Conservation (phyloP, 2,113 vertebrate species). For the Spea multiplicata region DNA sequence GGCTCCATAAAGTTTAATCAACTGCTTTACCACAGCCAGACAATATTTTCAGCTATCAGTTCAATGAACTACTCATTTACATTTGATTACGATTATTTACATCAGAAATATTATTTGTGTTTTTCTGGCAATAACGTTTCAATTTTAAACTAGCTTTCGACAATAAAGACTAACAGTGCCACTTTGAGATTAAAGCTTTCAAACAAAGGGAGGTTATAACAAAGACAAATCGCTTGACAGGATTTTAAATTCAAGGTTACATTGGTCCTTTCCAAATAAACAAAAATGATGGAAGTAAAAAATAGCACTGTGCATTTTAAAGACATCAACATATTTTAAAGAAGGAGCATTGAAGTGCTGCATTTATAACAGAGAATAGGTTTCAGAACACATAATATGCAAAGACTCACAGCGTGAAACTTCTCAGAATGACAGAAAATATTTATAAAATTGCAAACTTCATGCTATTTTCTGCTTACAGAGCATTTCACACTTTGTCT, state of each 20-base stretch:
- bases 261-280: background rate
- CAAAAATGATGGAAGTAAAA: background rate
- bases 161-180: too few species aligned
- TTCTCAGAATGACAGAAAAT: constrained; percentile 34
- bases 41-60: too few species aligned
- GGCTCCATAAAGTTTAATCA: too few species aligned
- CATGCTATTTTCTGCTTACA: constrained; percentile 37
- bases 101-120: too few species aligned
- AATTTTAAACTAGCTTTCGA: too few species aligned
- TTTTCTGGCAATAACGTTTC: too few species aligned
- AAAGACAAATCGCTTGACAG: background rate
- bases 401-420: constrained; percentile 35
- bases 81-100: too few species aligned
- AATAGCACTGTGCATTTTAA: constrained; percentile 11
- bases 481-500: constrained; percentile 22
- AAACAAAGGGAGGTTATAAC: background rate
- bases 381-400: constrained; percentile 29
- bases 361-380: constrained; percentile 18
- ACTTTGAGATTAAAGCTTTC: too few species aligned
- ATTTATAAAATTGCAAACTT: constrained; percentile 38
- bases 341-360: constrained; percentile 11
- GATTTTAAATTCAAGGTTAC: background rate
- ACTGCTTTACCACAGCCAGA: too few species aligned
- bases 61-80: too few species aligned
- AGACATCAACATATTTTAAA: constrained; percentile 29